Percentiles rank a stretch among this genome's conserved stretches.
These are phyloP conservation scores for Lepidochitona cinerea DNA, from an alignment of 2,888 invertebrate species.

Conservation along the genomic window DNA sequence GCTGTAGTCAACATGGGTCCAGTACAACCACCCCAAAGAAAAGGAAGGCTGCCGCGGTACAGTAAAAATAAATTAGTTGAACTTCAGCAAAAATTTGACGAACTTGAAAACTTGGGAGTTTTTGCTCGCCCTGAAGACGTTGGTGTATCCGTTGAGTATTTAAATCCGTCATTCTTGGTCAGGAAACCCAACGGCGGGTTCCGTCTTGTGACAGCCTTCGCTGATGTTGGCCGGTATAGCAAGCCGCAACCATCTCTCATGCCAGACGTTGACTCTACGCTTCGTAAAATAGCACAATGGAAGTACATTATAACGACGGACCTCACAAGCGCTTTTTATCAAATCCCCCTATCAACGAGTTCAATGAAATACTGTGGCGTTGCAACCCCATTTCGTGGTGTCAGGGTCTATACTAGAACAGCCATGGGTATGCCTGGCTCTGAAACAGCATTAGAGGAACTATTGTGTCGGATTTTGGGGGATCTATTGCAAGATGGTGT, in stretches of 20 bases:
- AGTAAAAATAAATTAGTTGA: slow-evolving; percentile 30
- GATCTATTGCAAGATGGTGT: slow-evolving; percentile 19
- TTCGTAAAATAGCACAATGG: slow-evolving; percentile 34
- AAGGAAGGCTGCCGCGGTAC: slow-evolving; percentile 41
- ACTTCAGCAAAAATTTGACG: slow-evolving; percentile 37
- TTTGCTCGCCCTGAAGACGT: slow-evolving; percentile 32
- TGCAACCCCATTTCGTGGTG: slow-evolving; percentile 37
- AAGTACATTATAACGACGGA: slow-evolving; percentile 37
- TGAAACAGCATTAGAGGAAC: slow-evolving; percentile 41
- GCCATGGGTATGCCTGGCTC: slow-evolving; percentile 49
- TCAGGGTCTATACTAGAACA: slow-evolving; percentile 37
- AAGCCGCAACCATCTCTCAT: slow-evolving; percentile 28
- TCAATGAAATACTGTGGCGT: slow-evolving; percentile 46
- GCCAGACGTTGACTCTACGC: slow-evolving; percentile 21
- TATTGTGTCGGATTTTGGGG: slow-evolving; percentile 38
- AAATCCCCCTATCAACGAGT: slow-evolving; percentile 32
- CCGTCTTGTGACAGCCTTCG: slow-evolving; percentile 39
- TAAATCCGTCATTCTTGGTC: slow-evolving; percentile 44
- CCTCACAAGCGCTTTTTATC: slow-evolving; percentile 37
- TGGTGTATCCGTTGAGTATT: slow-evolving; percentile 33
- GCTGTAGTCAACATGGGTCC: slow-evolving; percentile 45
- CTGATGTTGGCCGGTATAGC: slow-evolving; percentile 18
- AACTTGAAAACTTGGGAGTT: slow-evolving; percentile 38
- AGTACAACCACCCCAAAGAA: slow-evolving; percentile 38
- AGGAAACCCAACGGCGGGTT: slow-evolving; percentile 32